phyloP scores from a whole-genome alignment of 2,113 vertebrate genomes.

The Xyliphius kryptos region DNA sequence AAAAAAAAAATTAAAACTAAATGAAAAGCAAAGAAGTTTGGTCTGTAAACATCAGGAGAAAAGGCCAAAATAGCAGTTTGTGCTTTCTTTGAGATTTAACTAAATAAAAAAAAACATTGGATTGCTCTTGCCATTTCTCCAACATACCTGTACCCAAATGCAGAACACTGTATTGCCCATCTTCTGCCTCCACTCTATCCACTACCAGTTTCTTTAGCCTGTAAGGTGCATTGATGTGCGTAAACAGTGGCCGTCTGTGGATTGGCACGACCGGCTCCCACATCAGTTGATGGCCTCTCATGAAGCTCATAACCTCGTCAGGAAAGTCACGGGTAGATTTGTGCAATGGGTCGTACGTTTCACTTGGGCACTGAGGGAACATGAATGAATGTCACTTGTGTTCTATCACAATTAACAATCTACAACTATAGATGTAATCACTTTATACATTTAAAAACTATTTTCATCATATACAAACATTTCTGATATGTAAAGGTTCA shows the following conservation, averaged over 20 bases:
- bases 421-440: too few species aligned
- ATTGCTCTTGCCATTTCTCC: neutral
- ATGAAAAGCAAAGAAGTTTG: too few species aligned
- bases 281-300: slow-evolving; percentile 80
- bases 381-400: neutral
- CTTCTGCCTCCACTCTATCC: slow-evolving; percentile 68
- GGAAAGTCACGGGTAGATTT: slow-evolving; percentile 79
- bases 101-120: too few species aligned
- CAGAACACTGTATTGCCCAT: slow-evolving; percentile 63
- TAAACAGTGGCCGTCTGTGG: slow-evolving; percentile 62
- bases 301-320: slow-evolving; percentile 79
- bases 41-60: too few species aligned
- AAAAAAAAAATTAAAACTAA: too few species aligned
- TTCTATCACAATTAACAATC: neutral
- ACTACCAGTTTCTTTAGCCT: slow-evolving; percentile 69
- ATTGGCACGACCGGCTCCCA: slow-evolving; percentile 74
- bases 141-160: slow-evolving; percentile 79
- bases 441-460: too few species aligned
- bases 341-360: slow-evolving; percentile 73
- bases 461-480: too few species aligned
- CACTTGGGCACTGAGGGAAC: slow-evolving; percentile 73
- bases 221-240: slow-evolving; percentile 57
- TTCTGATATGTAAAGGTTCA: too few species aligned
- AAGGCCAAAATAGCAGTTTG: too few species aligned
- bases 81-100: too few species aligned